A percentile compares a stretch with the other conserved stretches of the same genome.
Evolutionary conservation across 2,113 vertebrate genomes (phyloP).

Genomic region (Ranitomeya imitator): DNA sequence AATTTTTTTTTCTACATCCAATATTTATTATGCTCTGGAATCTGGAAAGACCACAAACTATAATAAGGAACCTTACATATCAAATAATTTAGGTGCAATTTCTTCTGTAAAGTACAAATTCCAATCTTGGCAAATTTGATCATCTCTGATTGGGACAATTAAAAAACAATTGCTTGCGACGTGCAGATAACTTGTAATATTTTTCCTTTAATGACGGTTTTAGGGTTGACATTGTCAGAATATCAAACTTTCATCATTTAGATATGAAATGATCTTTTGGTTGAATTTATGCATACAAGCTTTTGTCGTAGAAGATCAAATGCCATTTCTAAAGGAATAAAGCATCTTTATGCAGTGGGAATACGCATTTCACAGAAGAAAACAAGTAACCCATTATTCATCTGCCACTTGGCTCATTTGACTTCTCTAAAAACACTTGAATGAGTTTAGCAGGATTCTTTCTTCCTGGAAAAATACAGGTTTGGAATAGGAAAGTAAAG

Average conservation of each 20-base stretch:
- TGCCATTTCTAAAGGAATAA: neutral
- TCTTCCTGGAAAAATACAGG: conserved; percentile 47
- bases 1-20: too few species aligned
- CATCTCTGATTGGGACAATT: too few species aligned
- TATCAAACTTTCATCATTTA: neutral
- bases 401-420: conserved; percentile 29
- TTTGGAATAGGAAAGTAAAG: conserved; percentile 38
- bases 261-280: neutral
- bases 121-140: too few species aligned
- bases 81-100: too few species aligned
- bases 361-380: conserved; percentile 24
- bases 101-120: too few species aligned
- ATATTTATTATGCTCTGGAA: too few species aligned
- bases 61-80: too few species aligned
- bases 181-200: too few species aligned
- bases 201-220: too few species aligned
- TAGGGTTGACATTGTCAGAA: too few species aligned
- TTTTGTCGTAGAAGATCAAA: neutral
- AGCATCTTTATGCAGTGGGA: neutral
- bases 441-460: conserved; percentile 48
- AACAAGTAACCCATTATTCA: conserved; percentile 34
- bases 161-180: too few species aligned
- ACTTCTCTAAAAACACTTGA: conserved; percentile 44
- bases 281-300: neutral
- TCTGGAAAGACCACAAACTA: too few species aligned